A percentile compares a stretch with the other conserved stretches of the same genome.
These are phyloP conservation scores for Microctenopoma lineatum DNA, from an alignment of 2,797 vertebrate genomes.

Conservation along the genomic window DNA sequence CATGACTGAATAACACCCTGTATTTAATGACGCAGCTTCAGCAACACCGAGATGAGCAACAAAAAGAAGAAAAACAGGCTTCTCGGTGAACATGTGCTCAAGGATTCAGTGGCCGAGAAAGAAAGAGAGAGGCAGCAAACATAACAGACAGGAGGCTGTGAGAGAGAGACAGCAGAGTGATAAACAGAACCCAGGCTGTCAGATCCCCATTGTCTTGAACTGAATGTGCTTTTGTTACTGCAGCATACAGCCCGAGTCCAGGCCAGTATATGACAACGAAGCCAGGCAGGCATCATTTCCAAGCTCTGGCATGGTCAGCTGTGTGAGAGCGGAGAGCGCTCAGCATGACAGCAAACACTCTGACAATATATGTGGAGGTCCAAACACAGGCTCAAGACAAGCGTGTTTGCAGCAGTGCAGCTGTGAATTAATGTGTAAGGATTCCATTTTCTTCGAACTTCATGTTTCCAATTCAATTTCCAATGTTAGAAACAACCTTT, in stretches of 20 bases:
- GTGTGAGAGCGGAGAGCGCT: slow-evolving; percentile 31
- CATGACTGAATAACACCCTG: slow-evolving; percentile 48
- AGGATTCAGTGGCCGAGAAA: slow-evolving; percentile 23
- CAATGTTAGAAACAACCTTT: not conserved
- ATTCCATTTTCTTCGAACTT: no score
- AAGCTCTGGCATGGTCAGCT: slow-evolving; percentile 50
- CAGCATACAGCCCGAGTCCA: slow-evolving; percentile 59
- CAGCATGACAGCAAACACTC: slow-evolving; percentile 21
- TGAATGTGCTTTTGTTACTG: slow-evolving; percentile 80
- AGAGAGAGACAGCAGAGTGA: slow-evolving; percentile 36
- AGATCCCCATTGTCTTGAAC: slow-evolving; percentile 73
- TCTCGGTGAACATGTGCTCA: slow-evolving; percentile 7
- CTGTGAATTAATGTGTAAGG: slow-evolving; percentile 13
- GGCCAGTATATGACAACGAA: slow-evolving; percentile 68
- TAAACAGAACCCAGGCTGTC: slow-evolving; percentile 55
- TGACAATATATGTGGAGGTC: slow-evolving; percentile 1
- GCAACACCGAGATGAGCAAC: not conserved
- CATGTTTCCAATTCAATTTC: no score
- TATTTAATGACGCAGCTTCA: slow-evolving; percentile 45
- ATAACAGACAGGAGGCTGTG: slow-evolving; percentile 52
- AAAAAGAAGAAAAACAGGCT: not conserved
- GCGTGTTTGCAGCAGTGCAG: slow-evolving; percentile 24
- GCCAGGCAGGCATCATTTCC: slow-evolving; percentile 66
- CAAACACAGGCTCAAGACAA: slow-evolving; percentile 6
- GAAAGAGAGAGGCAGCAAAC: slow-evolving; percentile 39